Percentiles rank a stretch among this genome's conserved stretches.
Conservation (phyloP, 2,888 invertebrate genomes). For the Leucophora obtusa region DNA sequence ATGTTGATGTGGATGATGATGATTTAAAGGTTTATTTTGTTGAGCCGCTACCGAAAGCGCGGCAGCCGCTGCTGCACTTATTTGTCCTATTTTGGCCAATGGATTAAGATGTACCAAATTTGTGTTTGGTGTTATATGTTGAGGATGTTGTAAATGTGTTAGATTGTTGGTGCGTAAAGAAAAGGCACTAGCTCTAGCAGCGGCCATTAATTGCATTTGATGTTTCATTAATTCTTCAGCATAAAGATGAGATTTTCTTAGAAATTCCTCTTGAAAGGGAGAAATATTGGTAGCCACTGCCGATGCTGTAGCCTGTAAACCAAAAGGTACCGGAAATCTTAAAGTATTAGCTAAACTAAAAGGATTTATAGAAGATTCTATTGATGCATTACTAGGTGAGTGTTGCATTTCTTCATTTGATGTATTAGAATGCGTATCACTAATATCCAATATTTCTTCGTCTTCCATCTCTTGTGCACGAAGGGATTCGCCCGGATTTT, state of each 20-base stretch:
- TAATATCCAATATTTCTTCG: slow-evolving; percentile 64
- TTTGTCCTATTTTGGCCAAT: slow-evolving; percentile 82
- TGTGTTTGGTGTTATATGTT: slow-evolving; percentile 10
- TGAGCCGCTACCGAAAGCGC: slow-evolving; percentile 66
- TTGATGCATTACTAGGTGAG: slow-evolving; percentile 36
- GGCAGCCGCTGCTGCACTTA: slow-evolving; percentile 73
- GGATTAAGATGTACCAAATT: slow-evolving; percentile 81
- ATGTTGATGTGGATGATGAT: slow-evolving; percentile 50
- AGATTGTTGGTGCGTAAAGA: slow-evolving; percentile 67
- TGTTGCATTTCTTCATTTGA: slow-evolving; percentile 62
- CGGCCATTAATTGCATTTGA: slow-evolving; percentile 79
- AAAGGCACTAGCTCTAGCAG: slow-evolving; percentile 76
- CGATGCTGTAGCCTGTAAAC: slow-evolving; percentile 48
- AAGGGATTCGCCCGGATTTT: slow-evolving; percentile 74
- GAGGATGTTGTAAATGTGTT: slow-evolving; percentile 25
- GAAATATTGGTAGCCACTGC: slow-evolving; percentile 64
- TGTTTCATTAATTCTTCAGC: slow-evolving; percentile 79
- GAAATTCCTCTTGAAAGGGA: slow-evolving; percentile 77
- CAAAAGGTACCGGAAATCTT: slow-evolving; percentile 68
- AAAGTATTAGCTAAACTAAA: slow-evolving; percentile 69
- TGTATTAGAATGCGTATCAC: slow-evolving; percentile 65
- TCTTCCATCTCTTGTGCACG: slow-evolving; percentile 70
- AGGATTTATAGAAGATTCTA: slow-evolving; percentile 62
- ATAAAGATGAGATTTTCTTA: slow-evolving; percentile 78
- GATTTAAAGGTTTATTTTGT: slow-evolving; percentile 58